Conservation (phyloP, 1,140 invertebrate species). For the Propsilocerus akamusi region DNA sequence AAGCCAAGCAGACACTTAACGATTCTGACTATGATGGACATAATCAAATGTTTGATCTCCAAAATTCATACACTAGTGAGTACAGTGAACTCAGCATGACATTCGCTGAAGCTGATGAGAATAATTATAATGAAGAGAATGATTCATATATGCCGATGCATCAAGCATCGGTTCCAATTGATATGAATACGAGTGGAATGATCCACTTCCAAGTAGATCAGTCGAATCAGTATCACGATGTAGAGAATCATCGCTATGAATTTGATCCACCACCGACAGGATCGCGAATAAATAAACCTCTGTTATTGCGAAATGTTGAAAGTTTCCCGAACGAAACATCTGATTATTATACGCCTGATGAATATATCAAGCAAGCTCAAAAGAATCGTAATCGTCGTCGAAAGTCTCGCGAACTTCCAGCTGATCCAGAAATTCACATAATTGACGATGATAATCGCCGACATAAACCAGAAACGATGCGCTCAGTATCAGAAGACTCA, state of each 20-base stretch:
- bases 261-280: conserved; percentile 11
- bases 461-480: conserved; percentile 22
- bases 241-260: too few relatives aligned
- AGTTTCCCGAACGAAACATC: conserved; percentile 11
- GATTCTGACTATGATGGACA: conserved; percentile 17
- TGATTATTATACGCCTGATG: conserved; percentile 3
- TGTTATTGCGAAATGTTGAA: conserved; percentile 12
- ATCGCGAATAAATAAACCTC: too few relatives aligned
- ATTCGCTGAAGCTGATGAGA: conserved; percentile 21
- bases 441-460: conserved; percentile 9
- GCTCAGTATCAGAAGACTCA: conserved; percentile 23
- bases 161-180: too few relatives aligned
- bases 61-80: conserved; percentile 15
- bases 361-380: background rate
- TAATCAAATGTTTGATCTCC: conserved; percentile 8
- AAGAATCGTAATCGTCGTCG: conserved; percentile 3
- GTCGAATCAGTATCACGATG: too few relatives aligned
- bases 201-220: too few relatives aligned
- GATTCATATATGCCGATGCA: conserved; percentile 17
- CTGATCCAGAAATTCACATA: background rate
- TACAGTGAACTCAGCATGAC: conserved; percentile 17
- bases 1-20: conserved; percentile 21
- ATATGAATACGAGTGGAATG: too few relatives aligned
- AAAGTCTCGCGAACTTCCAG: conserved; percentile 2
- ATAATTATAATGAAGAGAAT: conserved; percentile 19